A percentile compares a stretch with the other conserved stretches of the same genome.
Conservation (phyloP, 2,888 invertebrate species). For the Torymus texanus region DNA sequence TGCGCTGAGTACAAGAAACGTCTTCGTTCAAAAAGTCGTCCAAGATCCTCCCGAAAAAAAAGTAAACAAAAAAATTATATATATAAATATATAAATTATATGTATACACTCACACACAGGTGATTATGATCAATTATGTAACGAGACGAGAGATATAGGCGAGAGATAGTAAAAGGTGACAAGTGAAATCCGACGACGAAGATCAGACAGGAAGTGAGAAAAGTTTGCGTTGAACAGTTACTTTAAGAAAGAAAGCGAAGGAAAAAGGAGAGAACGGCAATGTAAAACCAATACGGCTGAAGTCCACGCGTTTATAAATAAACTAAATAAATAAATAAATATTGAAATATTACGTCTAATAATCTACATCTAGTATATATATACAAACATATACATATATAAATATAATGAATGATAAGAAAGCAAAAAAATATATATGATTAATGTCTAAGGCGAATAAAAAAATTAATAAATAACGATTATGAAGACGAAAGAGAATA, state of each 20-base stretch:
- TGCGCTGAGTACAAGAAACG: slow-evolving; percentile 45
- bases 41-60: slow-evolving; percentile 46
- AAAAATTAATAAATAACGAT: slow-evolving; percentile 61
- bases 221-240: neutral
- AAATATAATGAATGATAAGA: slow-evolving; percentile 59
- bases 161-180: neutral
- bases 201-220: slow-evolving; percentile 1
- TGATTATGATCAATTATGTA: slow-evolving; percentile 67
- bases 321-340: slow-evolving; percentile 66
- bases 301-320: slow-evolving; percentile 73
- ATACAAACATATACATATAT: slow-evolving; percentile 64
- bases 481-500: slow-evolving; percentile 66
- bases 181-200: slow-evolving; percentile 16
- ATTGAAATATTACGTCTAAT: slow-evolving; percentile 66
- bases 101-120: slow-evolving; percentile 51
- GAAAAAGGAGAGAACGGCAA: slow-evolving; percentile 56
- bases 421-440: slow-evolving; percentile 62
- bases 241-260: slow-evolving; percentile 50
- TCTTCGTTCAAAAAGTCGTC: slow-evolving; percentile 53
- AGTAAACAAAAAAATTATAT: slow-evolving; percentile 35
- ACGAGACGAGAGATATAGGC: slow-evolving; percentile 17
- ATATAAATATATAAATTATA: slow-evolving; percentile 62
- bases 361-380: slow-evolving; percentile 64
- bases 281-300: slow-evolving; percentile 62
- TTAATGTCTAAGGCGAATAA: slow-evolving; percentile 60